Conservation (phyloP, 2,113 vertebrate genomes). For the Leptosomus discolor region DNA sequence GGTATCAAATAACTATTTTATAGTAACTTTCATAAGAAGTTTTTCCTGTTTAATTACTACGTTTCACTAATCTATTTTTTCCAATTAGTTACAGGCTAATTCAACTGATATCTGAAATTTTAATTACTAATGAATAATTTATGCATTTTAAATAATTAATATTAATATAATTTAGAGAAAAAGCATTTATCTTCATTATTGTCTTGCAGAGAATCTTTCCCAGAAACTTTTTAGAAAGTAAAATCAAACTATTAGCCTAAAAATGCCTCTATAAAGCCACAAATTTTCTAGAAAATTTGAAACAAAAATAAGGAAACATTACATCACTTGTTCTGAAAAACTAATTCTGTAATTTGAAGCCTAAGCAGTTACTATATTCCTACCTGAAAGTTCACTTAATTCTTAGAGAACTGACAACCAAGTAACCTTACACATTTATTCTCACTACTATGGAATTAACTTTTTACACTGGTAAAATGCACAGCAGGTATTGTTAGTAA, state of each 20-base stretch:
- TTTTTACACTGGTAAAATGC: background rate
- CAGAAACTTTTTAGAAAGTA: background rate
- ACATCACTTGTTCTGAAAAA: background rate
- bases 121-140: background rate
- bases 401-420: background rate
- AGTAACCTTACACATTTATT: background rate
- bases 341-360: background rate
- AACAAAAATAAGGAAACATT: background rate
- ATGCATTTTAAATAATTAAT: background rate
- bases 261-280: background rate
- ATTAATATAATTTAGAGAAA: background rate
- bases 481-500: background rate
- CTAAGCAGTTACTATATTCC: background rate
- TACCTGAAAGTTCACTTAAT: background rate
- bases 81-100: background rate
- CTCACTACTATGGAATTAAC: background rate
- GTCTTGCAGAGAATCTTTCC: background rate
- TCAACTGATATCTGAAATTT: background rate
- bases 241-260: background rate
- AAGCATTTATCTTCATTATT: background rate
- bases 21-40: background rate
- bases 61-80: background rate
- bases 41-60: background rate
- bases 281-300: background rate
- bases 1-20: background rate